Percentiles rank a stretch among this genome's conserved stretches.
phyloP scores from a whole-genome alignment of 2,888 invertebrate species.

The Mystacides longicornis region DNA sequence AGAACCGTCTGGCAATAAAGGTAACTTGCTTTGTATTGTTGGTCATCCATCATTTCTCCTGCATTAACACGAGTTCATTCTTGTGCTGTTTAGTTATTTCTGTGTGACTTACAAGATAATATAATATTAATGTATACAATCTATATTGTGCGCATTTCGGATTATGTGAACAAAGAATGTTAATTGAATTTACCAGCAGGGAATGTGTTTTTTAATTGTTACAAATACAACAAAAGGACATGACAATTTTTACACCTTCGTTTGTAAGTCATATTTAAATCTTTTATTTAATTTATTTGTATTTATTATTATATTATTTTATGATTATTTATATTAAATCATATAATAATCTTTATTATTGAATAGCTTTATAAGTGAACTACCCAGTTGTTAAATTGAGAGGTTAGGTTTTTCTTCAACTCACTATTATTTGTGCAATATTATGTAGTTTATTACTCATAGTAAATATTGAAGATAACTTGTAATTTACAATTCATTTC shows the following conservation, averaged over 20 bases:
- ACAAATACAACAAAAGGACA: not conserved
- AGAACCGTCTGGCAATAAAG: conserved; percentile 46
- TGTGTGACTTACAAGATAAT: not conserved
- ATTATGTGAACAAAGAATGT: not conserved
- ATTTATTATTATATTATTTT: not conserved
- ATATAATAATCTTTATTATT: not conserved
- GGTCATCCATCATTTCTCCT: not conserved
- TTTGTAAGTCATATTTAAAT: not conserved
- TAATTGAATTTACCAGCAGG: not conserved
- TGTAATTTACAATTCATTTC: no score
- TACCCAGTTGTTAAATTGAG: not conserved
- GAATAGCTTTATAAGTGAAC: not conserved
- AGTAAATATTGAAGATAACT: no score
- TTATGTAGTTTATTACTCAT: no score
- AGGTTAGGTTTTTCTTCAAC: not conserved
- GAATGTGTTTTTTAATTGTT: not conserved
- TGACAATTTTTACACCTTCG: not conserved
- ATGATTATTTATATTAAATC: not conserved
- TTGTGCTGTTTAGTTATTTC: not conserved
- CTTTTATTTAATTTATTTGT: not conserved
- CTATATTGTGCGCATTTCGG: not conserved
- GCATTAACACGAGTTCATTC: conserved; percentile 1
- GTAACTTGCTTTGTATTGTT: conserved; percentile 29
- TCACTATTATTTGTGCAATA: no score
- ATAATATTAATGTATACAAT: not conserved